Evolutionary conservation across 35 echinoderm and acorn worm genomes (phyloP).

Genomic region (Ophioderma brevispina): DNA sequence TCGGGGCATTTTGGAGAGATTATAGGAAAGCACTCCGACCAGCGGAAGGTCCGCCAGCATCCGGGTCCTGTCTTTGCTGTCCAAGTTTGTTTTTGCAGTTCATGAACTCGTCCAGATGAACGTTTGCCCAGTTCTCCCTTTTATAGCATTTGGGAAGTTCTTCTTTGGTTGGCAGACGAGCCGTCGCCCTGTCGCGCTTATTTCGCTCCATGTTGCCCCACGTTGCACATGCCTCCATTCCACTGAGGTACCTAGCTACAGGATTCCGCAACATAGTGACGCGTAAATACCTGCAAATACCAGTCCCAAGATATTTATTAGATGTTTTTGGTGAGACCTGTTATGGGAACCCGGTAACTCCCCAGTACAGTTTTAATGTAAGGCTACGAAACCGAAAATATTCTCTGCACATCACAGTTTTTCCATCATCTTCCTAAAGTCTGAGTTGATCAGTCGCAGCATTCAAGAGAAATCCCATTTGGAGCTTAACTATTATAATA

Average conservation of each 20-base stretch:
- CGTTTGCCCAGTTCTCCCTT: conserved; percentile 59
- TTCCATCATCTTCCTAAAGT: too few species aligned
- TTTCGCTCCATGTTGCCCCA: conserved; percentile 91
- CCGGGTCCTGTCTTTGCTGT: conserved; percentile 75
- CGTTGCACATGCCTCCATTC: conserved; percentile 89
- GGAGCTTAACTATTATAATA: too few species aligned
- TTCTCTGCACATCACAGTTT: too few species aligned
- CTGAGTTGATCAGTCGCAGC: too few species aligned
- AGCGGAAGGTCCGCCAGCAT: conserved; percentile 87
- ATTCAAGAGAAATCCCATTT: too few species aligned
- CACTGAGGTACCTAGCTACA: conserved; percentile 72
- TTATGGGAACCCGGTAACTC: too few species aligned
- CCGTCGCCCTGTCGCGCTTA: conserved; percentile 78
- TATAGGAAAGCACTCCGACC: conserved; percentile 86
- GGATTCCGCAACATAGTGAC: conserved; percentile 87
- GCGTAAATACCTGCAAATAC: conserved; percentile 88
- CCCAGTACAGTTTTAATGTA: too few species aligned
- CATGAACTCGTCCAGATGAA: conserved; percentile 81
- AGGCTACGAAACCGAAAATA: too few species aligned
- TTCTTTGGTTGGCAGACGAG: conserved; percentile 21
- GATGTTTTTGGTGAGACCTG: too few species aligned
- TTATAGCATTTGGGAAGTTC: conserved; percentile 67
- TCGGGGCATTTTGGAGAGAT: conserved; percentile 55
- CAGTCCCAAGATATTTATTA: too few species aligned
- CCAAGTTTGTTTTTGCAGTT: conserved; percentile 77